Evolutionary conservation across 92 coral and sea anemone genomes (phyloP).

Genomic region (Umimayanthus chanpuru): DNA sequence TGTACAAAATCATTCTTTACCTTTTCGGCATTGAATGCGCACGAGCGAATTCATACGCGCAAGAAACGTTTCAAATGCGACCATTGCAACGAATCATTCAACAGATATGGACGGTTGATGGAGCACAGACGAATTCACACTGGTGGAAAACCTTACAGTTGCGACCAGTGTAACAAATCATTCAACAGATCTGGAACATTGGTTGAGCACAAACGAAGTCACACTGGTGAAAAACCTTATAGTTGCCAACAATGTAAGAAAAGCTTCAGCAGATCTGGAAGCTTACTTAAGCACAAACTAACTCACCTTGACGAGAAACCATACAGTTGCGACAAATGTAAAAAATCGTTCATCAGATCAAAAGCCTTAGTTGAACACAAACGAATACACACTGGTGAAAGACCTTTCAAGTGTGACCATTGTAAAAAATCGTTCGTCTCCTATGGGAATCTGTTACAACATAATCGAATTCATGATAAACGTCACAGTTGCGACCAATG

Average conservation of each 20-base stretch:
- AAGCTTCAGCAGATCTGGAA: neutral
- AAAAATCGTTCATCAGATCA: neutral
- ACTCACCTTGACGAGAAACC: slow-evolving; percentile 20
- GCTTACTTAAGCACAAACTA: slow-evolving; percentile 20
- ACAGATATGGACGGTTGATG: neutral
- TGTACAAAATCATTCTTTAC: too few relatives aligned
- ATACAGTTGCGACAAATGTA: neutral
- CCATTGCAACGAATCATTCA: neutral
- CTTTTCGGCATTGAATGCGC: neutral
- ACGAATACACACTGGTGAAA: neutral
- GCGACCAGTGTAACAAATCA: too few relatives aligned
- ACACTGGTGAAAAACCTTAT: neutral
- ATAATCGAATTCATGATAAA: neutral
- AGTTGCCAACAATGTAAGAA: neutral
- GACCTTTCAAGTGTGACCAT: neutral
- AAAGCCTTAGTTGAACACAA: slow-evolving; percentile 11
- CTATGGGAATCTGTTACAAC: neutral
- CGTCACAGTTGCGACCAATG: neutral
- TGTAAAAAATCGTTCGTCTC: neutral
- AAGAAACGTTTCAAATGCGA: neutral
- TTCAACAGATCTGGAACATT: too few relatives aligned
- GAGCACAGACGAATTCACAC: too few relatives aligned
- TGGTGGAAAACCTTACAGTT: too few relatives aligned
- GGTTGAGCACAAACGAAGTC: too few relatives aligned
- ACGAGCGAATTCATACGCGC: neutral